phyloP scores from a whole-genome alignment of 2,888 invertebrate genomes.

The Aromia moschata region DNA sequence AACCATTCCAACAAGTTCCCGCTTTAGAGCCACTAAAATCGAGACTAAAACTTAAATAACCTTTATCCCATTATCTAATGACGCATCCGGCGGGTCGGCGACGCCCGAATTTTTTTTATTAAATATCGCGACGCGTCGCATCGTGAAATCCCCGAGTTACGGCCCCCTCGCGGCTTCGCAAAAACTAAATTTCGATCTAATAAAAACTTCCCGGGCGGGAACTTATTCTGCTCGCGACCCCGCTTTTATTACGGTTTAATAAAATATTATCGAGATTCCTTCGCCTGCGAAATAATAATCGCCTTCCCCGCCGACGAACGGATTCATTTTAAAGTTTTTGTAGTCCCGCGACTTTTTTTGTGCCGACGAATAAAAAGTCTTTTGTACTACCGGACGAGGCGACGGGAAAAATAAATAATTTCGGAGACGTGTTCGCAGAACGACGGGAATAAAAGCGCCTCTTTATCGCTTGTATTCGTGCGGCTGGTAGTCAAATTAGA shows the following conservation, averaged over 20 bases:
- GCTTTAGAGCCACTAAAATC: constrained; percentile 55
- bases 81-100: constrained; percentile 20
- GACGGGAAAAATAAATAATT: neutral
- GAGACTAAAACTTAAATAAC: constrained; percentile 49
- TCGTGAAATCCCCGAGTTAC: constrained; percentile 16
- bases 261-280: constrained; percentile 44
- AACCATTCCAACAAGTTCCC: constrained; percentile 59
- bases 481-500: no score
- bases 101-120: constrained; percentile 20
- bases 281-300: constrained; percentile 38
- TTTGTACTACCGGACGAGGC: neutral
- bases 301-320: constrained; percentile 12
- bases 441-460: neutral
- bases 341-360: neutral
- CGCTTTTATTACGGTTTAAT: constrained; percentile 47
- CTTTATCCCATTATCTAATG: constrained; percentile 41
- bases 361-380: constrained; percentile 3
- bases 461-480: neutral
- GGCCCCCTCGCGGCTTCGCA: constrained; percentile 23
- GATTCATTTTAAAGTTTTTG: constrained; percentile 24
- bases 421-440: neutral
- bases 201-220: constrained; percentile 41
- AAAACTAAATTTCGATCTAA: constrained; percentile 33
- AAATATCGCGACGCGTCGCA: constrained; percentile 14
- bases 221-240: constrained; percentile 36